Evolutionary conservation across 2,888 invertebrate genomes (phyloP).

Genomic region (Epicampocera succincta): DNA sequence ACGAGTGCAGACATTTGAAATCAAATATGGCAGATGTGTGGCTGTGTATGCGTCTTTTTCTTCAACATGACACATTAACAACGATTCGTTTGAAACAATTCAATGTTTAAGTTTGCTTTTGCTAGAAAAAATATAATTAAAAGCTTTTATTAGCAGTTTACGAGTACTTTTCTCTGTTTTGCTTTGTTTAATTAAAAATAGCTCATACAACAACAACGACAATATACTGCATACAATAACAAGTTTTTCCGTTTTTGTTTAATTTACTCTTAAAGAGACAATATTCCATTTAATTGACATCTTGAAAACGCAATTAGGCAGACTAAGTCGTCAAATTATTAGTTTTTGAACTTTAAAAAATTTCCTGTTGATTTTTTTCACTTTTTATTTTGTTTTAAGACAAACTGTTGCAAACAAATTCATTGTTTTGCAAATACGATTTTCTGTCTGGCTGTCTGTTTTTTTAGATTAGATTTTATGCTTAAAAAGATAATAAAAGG

Average conservation of each 20-base stretch:
- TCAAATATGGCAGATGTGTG: neutral
- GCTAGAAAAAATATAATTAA: conserved; percentile 13
- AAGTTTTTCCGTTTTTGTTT: conserved; percentile 25
- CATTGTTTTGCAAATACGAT: conserved; percentile 10
- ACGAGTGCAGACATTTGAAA: neutral
- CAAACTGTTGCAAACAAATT: conserved; percentile 24
- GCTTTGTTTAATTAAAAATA: conserved; percentile 31
- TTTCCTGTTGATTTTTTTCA: conserved; percentile 13
- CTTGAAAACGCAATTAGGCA: conserved; percentile 56
- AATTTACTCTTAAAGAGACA: conserved; percentile 13
- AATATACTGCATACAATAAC: neutral
- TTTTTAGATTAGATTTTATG: no score
- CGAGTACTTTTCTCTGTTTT: conserved; percentile 14
- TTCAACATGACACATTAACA: conserved; percentile 19
- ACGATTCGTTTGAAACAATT: conserved; percentile 9
- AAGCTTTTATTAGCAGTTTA: conserved; percentile 15
- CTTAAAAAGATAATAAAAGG: conserved; percentile 8
- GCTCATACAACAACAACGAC: conserved; percentile 16
- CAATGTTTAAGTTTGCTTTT: conserved; percentile 13
- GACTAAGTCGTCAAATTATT: conserved; percentile 38
- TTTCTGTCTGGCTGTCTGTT: neutral
- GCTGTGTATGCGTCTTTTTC: neutral
- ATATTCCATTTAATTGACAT: conserved; percentile 47
- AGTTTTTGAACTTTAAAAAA: conserved; percentile 3
- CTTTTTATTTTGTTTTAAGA: neutral